Evolutionary conservation across 1,140 invertebrate genomes (phyloP).

Genomic region (Wasmannia auropunctata): DNA sequence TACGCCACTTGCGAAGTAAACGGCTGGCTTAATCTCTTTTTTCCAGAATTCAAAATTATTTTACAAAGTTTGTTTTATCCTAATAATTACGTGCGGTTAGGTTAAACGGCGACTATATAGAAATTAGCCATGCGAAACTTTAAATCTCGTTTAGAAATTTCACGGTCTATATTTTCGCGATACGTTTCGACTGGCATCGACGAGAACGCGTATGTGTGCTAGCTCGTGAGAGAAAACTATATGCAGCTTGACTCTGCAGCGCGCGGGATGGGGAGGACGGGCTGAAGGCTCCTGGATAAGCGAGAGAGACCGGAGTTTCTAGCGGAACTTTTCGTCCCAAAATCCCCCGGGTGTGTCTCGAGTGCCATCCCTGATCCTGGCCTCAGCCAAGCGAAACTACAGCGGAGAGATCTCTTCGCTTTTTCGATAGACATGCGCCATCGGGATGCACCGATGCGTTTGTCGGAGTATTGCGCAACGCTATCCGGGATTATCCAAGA

Average conservation of each 20-base stretch:
- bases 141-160: slow-evolving; percentile 56
- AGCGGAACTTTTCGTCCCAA: slow-evolving; percentile 65
- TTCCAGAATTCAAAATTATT: slow-evolving; percentile 16
- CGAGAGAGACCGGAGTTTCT: slow-evolving; percentile 57
- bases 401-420: slow-evolving; percentile 62
- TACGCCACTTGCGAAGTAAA: slow-evolving; percentile 4
- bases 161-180: slow-evolving; percentile 53
- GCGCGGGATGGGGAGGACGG: background rate
- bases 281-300: slow-evolving; percentile 48
- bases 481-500: slow-evolving; percentile 41
- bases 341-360: slow-evolving; percentile 65
- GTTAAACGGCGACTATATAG: slow-evolving; percentile 16
- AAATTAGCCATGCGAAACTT: slow-evolving; percentile 45
- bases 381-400: slow-evolving; percentile 52
- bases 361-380: slow-evolving; percentile 60
- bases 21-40: slow-evolving; percentile 22
- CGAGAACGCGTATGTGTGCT: slow-evolving; percentile 6
- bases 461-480: slow-evolving; percentile 42
- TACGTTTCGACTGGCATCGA: slow-evolving; percentile 13
- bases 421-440: slow-evolving; percentile 65
- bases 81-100: slow-evolving; percentile 45
- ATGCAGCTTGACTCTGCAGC: slow-evolving; percentile 16
- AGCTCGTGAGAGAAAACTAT: slow-evolving; percentile 43
- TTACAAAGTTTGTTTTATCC: slow-evolving; percentile 62
- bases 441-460: slow-evolving; percentile 51